These are phyloP conservation scores for Epirrhoe alternata DNA, from an alignment of 2,888 invertebrate species.

Conservation along the genomic window DNA sequence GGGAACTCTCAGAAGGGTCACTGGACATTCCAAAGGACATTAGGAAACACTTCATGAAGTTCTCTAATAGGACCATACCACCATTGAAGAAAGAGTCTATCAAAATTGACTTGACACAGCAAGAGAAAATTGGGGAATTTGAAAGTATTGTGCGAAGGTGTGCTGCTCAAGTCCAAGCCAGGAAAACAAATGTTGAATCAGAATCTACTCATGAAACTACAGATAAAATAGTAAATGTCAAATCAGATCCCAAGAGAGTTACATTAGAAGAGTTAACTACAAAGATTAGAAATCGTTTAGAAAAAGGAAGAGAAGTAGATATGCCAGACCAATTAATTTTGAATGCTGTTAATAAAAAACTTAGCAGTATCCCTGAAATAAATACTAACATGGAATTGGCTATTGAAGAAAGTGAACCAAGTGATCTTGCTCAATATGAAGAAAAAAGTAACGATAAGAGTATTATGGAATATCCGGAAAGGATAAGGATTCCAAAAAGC, in stretches of 20 bases:
- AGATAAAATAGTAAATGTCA: slow-evolving; percentile 34
- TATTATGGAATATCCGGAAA: slow-evolving; percentile 80
- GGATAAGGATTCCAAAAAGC: slow-evolving; percentile 89
- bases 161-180: slow-evolving; percentile 57
- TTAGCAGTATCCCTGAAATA: slow-evolving; percentile 42
- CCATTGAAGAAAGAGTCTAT: slow-evolving; percentile 68
- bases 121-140: slow-evolving; percentile 74
- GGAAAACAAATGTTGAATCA: slow-evolving; percentile 17
- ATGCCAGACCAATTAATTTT: slow-evolving; percentile 69
- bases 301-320: slow-evolving; percentile 63
- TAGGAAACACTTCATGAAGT: slow-evolving; percentile 87
- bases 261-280: slow-evolving; percentile 71
- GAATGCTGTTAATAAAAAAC: slow-evolving; percentile 50
- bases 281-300: slow-evolving; percentile 66
- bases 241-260: slow-evolving; percentile 54
- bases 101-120: slow-evolving; percentile 63
- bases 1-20: slow-evolving; percentile 84
- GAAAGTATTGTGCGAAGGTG: slow-evolving; percentile 76
- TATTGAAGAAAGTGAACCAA: slow-evolving; percentile 46
- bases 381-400: slow-evolving; percentile 58
- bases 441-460: slow-evolving; percentile 51
- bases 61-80: slow-evolving; percentile 85
- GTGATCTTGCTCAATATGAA: slow-evolving; percentile 52
- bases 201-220: slow-evolving; percentile 14
- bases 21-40: slow-evolving; percentile 78